Conservation (phyloP, 2,888 invertebrate genomes). For the Athetis lepigone region DNA sequence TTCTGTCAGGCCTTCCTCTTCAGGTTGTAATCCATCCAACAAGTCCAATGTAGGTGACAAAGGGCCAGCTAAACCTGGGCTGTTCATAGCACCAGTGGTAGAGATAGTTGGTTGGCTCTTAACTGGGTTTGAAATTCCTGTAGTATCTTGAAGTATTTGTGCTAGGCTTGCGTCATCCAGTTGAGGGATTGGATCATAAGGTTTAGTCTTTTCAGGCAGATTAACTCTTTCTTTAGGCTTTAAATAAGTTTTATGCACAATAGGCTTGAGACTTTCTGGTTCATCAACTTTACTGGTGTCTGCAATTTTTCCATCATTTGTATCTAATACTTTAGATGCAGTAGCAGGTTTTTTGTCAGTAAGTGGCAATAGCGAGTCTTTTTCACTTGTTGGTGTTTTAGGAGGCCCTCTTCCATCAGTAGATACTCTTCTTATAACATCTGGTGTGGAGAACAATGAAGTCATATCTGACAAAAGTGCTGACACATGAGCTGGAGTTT, state of each 20-base stretch:
- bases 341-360: slow-evolving; percentile 68
- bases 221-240: slow-evolving; percentile 74
- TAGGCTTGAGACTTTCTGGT: slow-evolving; percentile 69
- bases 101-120: slow-evolving; percentile 79
- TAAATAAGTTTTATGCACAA: slow-evolving; percentile 71
- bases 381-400: slow-evolving; percentile 80
- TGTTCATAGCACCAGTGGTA: slow-evolving; percentile 80
- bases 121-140: slow-evolving; percentile 71
- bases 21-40: slow-evolving; percentile 91
- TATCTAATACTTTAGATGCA: slow-evolving; percentile 59
- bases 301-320: slow-evolving; percentile 60
- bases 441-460: slow-evolving; percentile 94
- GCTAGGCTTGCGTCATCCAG: slow-evolving; percentile 88
- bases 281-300: slow-evolving; percentile 63
- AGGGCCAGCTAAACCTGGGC: slow-evolving; percentile 88
- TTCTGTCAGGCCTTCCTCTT: slow-evolving; percentile 92
- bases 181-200: slow-evolving; percentile 85
- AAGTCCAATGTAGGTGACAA: slow-evolving; percentile 91
- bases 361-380: slow-evolving; percentile 74
- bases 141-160: slow-evolving; percentile 86
- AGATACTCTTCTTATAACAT: slow-evolving; percentile 93
- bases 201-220: slow-evolving; percentile 76
- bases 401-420: slow-evolving; percentile 86
- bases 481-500: slow-evolving; percentile 91
- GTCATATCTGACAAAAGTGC: slow-evolving; percentile 91